phyloP scores from a whole-genome alignment of 2,888 invertebrate genomes.

The Tipula vernalis region DNA sequence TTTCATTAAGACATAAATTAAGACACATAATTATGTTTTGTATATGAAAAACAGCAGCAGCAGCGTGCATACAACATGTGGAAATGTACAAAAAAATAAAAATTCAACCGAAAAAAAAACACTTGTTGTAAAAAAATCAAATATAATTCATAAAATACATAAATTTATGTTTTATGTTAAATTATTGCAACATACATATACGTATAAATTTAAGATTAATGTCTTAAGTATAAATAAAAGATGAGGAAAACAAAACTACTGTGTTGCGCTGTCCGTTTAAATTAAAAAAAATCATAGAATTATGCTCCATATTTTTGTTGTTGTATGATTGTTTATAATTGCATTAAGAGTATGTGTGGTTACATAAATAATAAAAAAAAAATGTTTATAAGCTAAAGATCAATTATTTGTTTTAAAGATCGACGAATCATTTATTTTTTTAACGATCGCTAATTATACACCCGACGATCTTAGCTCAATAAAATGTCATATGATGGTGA shows the following conservation, averaged over 20 bases:
- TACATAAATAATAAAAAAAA: neutral
- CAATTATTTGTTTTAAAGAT: neutral
- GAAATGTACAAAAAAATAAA: neutral
- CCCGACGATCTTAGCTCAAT: neutral
- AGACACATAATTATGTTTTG: neutral
- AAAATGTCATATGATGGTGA: neutral
- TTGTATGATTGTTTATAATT: neutral
- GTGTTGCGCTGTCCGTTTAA: neutral
- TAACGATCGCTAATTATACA: neutral
- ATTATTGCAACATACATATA: neutral
- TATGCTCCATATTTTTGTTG: neutral
- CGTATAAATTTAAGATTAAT: neutral
- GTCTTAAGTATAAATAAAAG: neutral
- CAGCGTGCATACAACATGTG: neutral
- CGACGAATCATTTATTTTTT: neutral
- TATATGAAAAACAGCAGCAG: neutral
- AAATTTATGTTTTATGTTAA: neutral
- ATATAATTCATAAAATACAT: neutral
- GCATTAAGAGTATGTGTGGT: neutral
- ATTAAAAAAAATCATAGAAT: neutral
- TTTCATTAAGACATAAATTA: neutral
- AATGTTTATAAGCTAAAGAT: neutral
- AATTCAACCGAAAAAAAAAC: neutral
- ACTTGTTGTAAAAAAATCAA: constrained; percentile 4
- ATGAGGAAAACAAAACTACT: neutral